Conservation (phyloP, 2,797 vertebrate species). For the Pantherophis vulpinus region DNA sequence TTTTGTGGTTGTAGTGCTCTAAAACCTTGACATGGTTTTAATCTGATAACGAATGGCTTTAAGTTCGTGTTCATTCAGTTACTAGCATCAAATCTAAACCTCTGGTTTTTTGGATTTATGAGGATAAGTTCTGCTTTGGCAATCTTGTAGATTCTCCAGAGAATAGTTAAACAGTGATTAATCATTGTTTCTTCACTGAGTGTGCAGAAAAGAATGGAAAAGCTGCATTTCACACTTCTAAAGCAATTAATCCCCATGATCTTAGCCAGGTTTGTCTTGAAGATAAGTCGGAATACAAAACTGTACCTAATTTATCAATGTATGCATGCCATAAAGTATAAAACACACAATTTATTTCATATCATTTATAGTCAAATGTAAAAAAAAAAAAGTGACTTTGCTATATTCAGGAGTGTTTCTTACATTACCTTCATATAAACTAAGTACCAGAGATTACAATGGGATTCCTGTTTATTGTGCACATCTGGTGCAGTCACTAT, state of each 20-base stretch:
- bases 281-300: slow-evolving; percentile 99
- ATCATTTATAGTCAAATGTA: slow-evolving; percentile 99
- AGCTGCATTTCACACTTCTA: slow-evolving; percentile 99
- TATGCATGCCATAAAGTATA: slow-evolving; percentile 98
- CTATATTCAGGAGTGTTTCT: slow-evolving; percentile 94
- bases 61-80: slow-evolving; percentile 87
- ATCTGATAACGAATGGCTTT: slow-evolving; percentile 99
- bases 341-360: slow-evolving; percentile 99
- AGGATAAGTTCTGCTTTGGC: slow-evolving; percentile 98
- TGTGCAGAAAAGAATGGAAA: slow-evolving; percentile 96
- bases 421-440: slow-evolving; percentile 99
- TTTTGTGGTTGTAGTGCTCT: slow-evolving; percentile 80
- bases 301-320: slow-evolving; percentile 99
- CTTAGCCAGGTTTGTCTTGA: slow-evolving; percentile 99
- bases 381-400: slow-evolving; percentile 95
- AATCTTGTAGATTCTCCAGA: slow-evolving; percentile 93
- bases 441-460: slow-evolving; percentile 99
- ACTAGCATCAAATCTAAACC: slow-evolving; percentile 80
- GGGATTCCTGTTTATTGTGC: slow-evolving; percentile 99
- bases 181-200: slow-evolving; percentile 99
- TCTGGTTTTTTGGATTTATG: slow-evolving; percentile 90
- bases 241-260: slow-evolving; percentile 99
- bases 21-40: slow-evolving; percentile 90
- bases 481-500: slow-evolving; percentile 99
- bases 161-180: slow-evolving; percentile 99